phyloP scores from a whole-genome alignment of 23 tunicate species.

The Corella eumyota region DNA sequence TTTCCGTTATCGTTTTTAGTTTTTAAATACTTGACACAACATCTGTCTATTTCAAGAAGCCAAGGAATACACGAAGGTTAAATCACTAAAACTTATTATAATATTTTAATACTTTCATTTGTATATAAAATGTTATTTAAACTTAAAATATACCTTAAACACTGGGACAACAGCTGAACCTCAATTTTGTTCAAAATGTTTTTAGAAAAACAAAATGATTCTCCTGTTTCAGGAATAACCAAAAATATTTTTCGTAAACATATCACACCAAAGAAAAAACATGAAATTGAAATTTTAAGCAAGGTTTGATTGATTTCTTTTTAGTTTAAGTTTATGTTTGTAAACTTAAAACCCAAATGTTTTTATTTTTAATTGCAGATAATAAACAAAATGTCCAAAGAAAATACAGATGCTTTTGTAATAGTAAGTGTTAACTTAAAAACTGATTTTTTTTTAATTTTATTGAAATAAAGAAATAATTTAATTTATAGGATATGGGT shows the following conservation, averaged over 20 bases:
- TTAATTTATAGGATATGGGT: slow-evolving; percentile 39
- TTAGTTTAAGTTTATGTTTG: not conserved
- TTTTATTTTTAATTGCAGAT: slow-evolving; percentile 1
- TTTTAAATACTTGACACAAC: too few species aligned
- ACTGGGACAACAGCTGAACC: too few species aligned
- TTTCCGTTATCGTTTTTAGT: too few species aligned
- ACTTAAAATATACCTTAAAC: too few species aligned
- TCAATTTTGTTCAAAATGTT: too few species aligned
- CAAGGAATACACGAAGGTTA: too few species aligned
- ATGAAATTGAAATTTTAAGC: slow-evolving; percentile 36
- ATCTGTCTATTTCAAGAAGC: too few species aligned
- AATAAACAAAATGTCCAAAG: slow-evolving; percentile 1
- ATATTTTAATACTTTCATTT: too few species aligned
- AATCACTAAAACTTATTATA: too few species aligned
- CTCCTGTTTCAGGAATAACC: too few species aligned
- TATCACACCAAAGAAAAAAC: slow-evolving; percentile 45
- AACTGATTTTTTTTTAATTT: not conserved
- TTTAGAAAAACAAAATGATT: too few species aligned
- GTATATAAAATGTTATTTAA: too few species aligned
- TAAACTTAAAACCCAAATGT: not conserved
- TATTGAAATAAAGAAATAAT: not conserved
- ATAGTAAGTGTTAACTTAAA: slow-evolving; percentile 11
- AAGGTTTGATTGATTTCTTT: slow-evolving; percentile 8
- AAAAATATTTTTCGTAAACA: slow-evolving; percentile 55
- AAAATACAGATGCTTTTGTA: slow-evolving; percentile 11